Evolutionary conservation across 2,797 vertebrate species (phyloP).

Genomic region (Merluccius polli): DNA sequence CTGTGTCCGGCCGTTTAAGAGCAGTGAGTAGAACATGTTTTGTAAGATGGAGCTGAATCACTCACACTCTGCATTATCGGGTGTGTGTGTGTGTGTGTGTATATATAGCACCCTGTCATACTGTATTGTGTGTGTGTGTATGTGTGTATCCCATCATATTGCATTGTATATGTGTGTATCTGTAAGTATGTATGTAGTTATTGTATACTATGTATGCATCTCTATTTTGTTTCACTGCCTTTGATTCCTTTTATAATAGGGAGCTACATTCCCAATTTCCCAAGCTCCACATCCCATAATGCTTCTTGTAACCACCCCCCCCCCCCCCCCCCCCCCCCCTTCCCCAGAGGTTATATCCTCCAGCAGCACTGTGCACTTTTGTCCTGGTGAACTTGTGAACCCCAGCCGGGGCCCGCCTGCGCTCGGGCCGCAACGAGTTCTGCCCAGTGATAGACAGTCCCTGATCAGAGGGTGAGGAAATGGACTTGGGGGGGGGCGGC

Average conservation of each 20-base stretch:
- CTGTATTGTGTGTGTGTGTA: slow-evolving; percentile 15
- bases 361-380: slow-evolving; percentile 35
- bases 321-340: background rate
- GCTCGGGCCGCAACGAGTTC: slow-evolving; percentile 10
- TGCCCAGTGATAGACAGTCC: slow-evolving; percentile 6
- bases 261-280: background rate
- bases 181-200: slow-evolving; percentile 12
- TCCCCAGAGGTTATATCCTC: slow-evolving; percentile 33
- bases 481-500: slow-evolving; percentile 1
- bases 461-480: slow-evolving; percentile 27
- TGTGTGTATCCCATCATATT: slow-evolving; percentile 6
- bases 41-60: background rate
- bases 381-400: slow-evolving; percentile 59
- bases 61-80: background rate
- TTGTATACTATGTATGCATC: background rate
- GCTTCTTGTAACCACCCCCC: slow-evolving; percentile 22
- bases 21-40: background rate
- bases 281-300: slow-evolving; percentile 26
- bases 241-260: background rate
- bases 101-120: too few species aligned
- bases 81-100: background rate
- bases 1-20: background rate
- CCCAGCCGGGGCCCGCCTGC: background rate
- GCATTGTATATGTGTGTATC: background rate
- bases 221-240: background rate